Evolutionary conservation across 2,113 vertebrate genomes (phyloP).

Genomic region (Casuarius casuarius): DNA sequence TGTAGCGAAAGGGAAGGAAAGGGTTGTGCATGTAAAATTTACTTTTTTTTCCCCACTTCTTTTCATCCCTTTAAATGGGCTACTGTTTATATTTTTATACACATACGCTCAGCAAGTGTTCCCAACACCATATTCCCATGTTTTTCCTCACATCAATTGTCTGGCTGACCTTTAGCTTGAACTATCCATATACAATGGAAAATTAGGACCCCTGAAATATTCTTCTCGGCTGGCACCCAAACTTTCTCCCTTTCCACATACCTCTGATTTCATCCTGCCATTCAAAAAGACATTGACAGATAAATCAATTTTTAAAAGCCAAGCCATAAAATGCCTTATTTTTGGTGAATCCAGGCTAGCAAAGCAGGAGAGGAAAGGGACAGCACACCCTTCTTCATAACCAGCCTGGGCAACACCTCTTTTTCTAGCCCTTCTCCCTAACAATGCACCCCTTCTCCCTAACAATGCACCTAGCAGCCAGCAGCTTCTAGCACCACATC

Average conservation of each 20-base stretch:
- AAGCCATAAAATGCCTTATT: neutral
- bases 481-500: neutral
- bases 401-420: neutral
- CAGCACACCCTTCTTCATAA: neutral
- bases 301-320: neutral
- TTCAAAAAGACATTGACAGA: neutral
- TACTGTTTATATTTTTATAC: neutral
- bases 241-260: neutral
- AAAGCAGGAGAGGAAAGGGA: neutral
- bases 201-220: neutral
- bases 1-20: neutral
- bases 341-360: neutral
- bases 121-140: neutral
- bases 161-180: neutral
- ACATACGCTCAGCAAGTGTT: neutral
- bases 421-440: neutral
- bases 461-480: neutral
- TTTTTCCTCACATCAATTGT: neutral
- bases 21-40: neutral
- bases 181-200: neutral
- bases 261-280: neutral
- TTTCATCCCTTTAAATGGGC: neutral
- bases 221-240: neutral
- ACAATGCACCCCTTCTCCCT: neutral
- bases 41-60: neutral